A percentile compares a stretch with the other conserved stretches of the same genome.
These are phyloP conservation scores for Nipponacmea schrenckii DNA, from an alignment of 2,888 invertebrate genomes.

Conservation along the genomic window DNA sequence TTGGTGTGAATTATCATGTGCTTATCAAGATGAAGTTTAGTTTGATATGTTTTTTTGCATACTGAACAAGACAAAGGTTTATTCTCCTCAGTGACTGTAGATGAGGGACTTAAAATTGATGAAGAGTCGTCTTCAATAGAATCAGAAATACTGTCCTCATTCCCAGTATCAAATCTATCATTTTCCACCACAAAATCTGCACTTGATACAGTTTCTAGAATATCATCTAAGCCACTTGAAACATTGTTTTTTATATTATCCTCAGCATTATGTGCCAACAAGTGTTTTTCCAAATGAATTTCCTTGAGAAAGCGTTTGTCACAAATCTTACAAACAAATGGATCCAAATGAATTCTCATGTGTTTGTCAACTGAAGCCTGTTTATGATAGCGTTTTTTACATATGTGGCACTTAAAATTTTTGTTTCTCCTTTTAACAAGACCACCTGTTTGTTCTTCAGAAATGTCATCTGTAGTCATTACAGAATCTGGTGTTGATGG, in stretches of 20 bases:
- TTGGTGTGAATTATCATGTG: not conserved
- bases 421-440: too few species aligned
- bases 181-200: not conserved
- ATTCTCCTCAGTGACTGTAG: not conserved
- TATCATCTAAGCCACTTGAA: conserved; percentile 3
- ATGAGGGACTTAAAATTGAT: not conserved
- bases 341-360: not conserved
- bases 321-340: conserved; percentile 4
- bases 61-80: not conserved
- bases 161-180: not conserved
- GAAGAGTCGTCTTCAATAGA: not conserved
- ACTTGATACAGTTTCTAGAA: not conserved
- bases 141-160: not conserved
- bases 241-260: not conserved
- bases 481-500: too few species aligned
- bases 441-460: too few species aligned
- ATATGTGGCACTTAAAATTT: not conserved
- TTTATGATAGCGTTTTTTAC: not conserved
- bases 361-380: not conserved
- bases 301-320: not conserved
- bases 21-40: not conserved
- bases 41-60: not conserved
- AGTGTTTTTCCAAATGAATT: not conserved
- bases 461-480: too few species aligned
- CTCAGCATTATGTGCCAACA: conserved; percentile 2